phyloP scores from a whole-genome alignment of 2,113 vertebrate genomes.

The Puffinus mauretanicus region DNA sequence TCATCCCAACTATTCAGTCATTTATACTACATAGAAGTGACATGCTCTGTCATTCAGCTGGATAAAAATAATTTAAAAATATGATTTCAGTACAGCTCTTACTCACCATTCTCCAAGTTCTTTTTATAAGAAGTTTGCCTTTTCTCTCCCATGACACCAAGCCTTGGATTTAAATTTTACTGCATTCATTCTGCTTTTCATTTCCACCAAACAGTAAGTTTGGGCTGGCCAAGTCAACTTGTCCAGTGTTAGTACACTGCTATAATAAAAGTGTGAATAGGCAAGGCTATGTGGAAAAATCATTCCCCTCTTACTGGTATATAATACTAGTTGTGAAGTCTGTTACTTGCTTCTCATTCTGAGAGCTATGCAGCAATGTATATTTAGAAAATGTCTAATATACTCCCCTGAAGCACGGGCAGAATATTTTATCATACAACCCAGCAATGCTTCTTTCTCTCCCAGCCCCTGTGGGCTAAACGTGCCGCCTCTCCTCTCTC shows the following conservation, averaged over 20 bases:
- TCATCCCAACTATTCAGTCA: slow-evolving; percentile 33
- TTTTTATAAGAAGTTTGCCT: background rate
- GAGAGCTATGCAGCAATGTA: background rate
- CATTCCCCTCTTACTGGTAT: background rate
- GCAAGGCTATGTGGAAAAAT: background rate
- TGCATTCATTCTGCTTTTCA: background rate
- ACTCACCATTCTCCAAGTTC: background rate
- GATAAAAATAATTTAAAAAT: slow-evolving; percentile 29
- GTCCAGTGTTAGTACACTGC: background rate
- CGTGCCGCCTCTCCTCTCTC: background rate
- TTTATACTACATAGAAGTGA: background rate
- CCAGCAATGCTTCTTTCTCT: background rate
- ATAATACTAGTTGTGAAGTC: background rate
- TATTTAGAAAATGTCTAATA: background rate
- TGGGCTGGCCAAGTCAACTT: background rate
- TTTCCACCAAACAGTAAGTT: background rate
- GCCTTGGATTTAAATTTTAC: background rate
- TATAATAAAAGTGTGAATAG: background rate
- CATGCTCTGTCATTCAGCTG: slow-evolving; percentile 37
- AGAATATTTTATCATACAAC: background rate
- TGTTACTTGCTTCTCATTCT: background rate
- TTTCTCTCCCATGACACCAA: background rate
- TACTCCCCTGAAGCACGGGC: background rate
- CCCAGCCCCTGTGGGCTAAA: background rate
- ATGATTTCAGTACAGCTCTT: background rate